Conservation (phyloP, 2,113 vertebrate genomes). For the Grallaria varia region DNA sequence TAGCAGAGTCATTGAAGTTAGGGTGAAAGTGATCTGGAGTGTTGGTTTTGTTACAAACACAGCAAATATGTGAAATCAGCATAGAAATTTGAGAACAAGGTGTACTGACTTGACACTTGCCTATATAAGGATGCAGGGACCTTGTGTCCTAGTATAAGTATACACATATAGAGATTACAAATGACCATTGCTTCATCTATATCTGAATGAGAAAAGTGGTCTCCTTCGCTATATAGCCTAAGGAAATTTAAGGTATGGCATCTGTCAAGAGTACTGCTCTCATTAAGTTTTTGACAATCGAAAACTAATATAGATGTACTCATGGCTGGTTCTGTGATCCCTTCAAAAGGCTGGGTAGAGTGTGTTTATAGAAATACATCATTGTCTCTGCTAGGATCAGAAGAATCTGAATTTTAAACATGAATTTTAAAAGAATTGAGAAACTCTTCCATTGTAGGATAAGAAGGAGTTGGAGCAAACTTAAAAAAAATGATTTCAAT, state of each 20-base stretch:
- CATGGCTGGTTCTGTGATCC: background rate
- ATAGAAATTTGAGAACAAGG: background rate
- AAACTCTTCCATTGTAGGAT: background rate
- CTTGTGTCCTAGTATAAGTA: background rate
- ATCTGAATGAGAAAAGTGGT: background rate
- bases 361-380: background rate
- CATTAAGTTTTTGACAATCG: conserved; percentile 26
- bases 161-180: background rate
- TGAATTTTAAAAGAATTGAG: background rate
- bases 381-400: background rate
- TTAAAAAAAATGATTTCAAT: background rate
- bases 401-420: background rate
- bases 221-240: background rate
- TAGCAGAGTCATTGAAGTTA: background rate
- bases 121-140: background rate
- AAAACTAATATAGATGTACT: background rate
- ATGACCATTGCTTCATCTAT: background rate
- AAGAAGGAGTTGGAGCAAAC: background rate
- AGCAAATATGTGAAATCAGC: background rate
- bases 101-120: background rate
- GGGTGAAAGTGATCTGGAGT: background rate
- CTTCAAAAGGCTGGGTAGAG: background rate
- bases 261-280: background rate
- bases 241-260: conserved; percentile 28
- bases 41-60: background rate